Conservation (phyloP, 2,797 vertebrate genomes). For the Myotis vivesi region DNA sequence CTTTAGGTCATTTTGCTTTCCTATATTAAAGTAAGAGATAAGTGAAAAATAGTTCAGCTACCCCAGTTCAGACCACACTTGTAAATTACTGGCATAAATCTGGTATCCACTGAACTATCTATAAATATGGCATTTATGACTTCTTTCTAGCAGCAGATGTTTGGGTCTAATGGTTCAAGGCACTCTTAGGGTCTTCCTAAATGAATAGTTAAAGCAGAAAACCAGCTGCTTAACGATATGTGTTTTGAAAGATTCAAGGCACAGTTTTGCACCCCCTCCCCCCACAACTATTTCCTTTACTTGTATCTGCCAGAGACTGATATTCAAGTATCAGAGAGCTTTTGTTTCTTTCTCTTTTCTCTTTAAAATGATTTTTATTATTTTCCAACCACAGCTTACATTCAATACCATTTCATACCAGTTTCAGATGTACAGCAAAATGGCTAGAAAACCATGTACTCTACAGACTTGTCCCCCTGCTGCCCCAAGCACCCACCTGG, state of each 20-base stretch:
- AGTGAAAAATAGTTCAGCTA: conserved; percentile 18
- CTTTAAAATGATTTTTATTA: not conserved
- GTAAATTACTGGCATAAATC: conserved; percentile 56
- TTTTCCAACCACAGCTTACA: not conserved
- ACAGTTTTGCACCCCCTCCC: not conserved
- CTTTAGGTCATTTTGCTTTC: not conserved
- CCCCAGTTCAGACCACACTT: not conserved
- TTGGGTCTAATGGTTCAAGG: conserved; percentile 46
- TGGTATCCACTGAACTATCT: conserved; percentile 31
- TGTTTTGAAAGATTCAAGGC: conserved; percentile 10
- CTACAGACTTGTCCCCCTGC: not conserved
- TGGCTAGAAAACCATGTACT: not conserved
- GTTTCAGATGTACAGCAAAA: not conserved
- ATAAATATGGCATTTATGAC: conserved; percentile 51
- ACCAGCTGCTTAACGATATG: conserved; percentile 38
- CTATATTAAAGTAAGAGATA: not conserved
- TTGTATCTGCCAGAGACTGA: not conserved
- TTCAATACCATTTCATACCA: not conserved
- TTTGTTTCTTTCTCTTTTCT: not conserved
- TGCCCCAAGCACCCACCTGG: not conserved
- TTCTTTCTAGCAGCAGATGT: conserved; percentile 58
- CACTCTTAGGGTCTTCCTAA: conserved; percentile 41
- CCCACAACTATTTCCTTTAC: not conserved
- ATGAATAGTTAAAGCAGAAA: conserved; percentile 51
- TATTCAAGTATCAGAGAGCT: not conserved